Evolutionary conservation across 2,113 vertebrate genomes (phyloP), one percentile per base, ranked within the genome.

Genomic region (Petromus typicus): DNA sequence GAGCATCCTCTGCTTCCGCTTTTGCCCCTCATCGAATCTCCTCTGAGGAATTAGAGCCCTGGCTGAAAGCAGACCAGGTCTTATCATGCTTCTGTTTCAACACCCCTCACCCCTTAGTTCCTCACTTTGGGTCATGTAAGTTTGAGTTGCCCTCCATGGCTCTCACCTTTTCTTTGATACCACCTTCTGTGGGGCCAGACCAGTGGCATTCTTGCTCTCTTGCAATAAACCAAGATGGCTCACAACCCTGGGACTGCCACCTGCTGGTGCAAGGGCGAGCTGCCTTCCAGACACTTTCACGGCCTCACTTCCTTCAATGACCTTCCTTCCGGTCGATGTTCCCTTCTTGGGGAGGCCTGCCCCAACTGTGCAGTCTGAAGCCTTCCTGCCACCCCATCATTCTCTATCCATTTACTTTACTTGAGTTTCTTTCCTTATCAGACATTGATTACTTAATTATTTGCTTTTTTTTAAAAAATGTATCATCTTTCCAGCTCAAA

Each of bases 391-490:
- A 61, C 18, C 48, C 32, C 25, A 78, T 57, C 34, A 3, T 82
- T 75, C 32, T 71, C 4, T n/a, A 4, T 56, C 3, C 16, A 22
- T 56, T 56, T 56, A 27, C 11, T 45, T 79, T 43, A 66, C 6
- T 80, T 73, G 27, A 11, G 25, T 64, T 92, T 71, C 78, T 43
- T 92, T 86, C 48, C 32, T 59, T n/a, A 37, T 54, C 48, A 79
- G 64, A 54, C 43, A 90, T n/a, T 37, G 3, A 34, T 37, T 80
- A 12, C 5, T 13, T 69, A 45, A 57, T 63, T 79, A 22, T 64
- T 92, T 76, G 61, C 78, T 84, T n/a, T 37, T 30, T n/a, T n/a
- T n/a, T n/a, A n/a, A n/a, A n/a, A n/a, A n/a, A 27, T 75, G 57
- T 84, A 79, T 45, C 34, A 56, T 59, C 43, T 66, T 86, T 27